These are phyloP conservation scores for Xestoiulus laeticollis DNA, from an alignment of 2,888 invertebrate genomes.

Conservation along the genomic window DNA sequence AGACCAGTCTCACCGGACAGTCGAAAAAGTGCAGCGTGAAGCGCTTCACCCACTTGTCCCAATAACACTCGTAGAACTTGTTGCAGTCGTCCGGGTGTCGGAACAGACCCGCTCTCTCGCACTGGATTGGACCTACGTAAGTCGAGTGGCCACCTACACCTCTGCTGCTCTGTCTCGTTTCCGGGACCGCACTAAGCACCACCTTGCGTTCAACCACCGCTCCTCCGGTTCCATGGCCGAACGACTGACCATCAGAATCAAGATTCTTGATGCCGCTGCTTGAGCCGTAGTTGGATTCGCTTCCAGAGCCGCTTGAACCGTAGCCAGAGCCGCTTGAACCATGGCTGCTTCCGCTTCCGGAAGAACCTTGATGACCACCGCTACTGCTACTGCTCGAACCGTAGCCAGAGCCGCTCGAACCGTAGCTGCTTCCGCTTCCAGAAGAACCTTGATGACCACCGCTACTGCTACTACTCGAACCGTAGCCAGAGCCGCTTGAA, in stretches of 20 bases:
- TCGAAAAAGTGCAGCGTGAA: conserved; percentile 80
- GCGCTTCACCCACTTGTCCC: conserved; percentile 79
- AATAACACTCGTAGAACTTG: conserved; percentile 83
- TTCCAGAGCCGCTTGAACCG: background rate
- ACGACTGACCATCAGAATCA: background rate
- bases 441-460: background rate
- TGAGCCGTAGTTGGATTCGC: background rate
- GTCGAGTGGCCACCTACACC: background rate
- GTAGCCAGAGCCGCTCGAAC: background rate
- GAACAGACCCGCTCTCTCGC: conserved; percentile 69
- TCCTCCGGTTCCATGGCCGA: background rate
- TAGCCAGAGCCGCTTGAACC: background rate
- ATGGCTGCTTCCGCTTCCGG: background rate
- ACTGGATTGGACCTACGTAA: conserved; percentile 65
- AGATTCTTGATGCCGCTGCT: no score
- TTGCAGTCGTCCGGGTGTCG: conserved; percentile 80
- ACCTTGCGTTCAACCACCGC: background rate
- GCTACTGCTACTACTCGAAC: background rate
- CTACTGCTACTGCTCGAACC: background rate
- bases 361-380: background rate
- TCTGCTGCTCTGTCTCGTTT: background rate
- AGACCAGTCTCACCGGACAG: conserved; percentile 80
- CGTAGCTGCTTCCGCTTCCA: no score
- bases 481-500: background rate
- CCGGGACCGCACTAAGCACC: background rate